Evolutionary conservation across 2,113 vertebrate genomes (phyloP).

Genomic region (Neoarius graeffei): DNA sequence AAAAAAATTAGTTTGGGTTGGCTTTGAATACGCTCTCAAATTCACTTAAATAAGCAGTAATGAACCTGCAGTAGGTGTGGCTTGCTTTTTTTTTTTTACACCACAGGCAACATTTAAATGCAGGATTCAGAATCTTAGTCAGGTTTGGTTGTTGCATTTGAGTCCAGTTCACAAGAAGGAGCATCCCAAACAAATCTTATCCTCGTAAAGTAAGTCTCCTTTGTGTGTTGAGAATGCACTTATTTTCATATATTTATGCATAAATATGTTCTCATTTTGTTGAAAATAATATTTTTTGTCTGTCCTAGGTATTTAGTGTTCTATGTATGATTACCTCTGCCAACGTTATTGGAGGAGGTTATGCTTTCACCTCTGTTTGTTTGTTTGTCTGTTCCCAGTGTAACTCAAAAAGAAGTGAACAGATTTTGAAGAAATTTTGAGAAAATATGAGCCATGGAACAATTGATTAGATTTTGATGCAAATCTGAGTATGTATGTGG

Average conservation of each 20-base stretch:
- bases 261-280: not conserved
- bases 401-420: no score
- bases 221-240: not conserved
- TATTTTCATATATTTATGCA: not conserved
- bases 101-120: slow-evolving; percentile 23
- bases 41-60: not conserved
- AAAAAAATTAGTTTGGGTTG: not conserved
- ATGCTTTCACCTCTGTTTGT: no score
- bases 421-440: no score
- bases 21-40: not conserved
- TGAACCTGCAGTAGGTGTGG: slow-evolving; percentile 30
- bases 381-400: no score
- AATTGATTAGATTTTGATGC: no score
- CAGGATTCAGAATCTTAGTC: not conserved
- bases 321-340: not conserved
- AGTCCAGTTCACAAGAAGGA: not conserved
- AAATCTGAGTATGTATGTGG: no score
- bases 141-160: not conserved
- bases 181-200: not conserved
- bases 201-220: slow-evolving; percentile 26
- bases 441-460: no score
- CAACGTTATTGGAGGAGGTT: no score
- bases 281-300: not conserved
- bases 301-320: not conserved
- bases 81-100: not conserved